Conservation (phyloP, 2,888 invertebrate genomes). For the Rapana venosa region DNA sequence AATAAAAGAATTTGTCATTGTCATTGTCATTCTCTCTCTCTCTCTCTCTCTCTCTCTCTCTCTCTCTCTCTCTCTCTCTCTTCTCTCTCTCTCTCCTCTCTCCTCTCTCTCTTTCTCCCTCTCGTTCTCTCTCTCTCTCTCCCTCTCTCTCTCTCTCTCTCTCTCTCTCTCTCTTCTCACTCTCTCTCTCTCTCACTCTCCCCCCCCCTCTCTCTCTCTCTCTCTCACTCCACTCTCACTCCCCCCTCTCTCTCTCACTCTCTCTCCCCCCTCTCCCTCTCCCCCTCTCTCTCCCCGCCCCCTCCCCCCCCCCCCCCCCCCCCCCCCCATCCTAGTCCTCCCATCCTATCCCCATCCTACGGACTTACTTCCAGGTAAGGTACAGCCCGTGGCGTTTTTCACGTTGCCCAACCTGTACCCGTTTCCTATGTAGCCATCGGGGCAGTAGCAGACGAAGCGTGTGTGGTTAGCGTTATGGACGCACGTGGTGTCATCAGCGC, state of each 20-base stretch:
- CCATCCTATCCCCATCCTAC: background rate
- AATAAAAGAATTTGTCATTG: too few relatives aligned
- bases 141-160: too few relatives aligned
- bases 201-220: background rate
- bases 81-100: too few relatives aligned
- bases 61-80: too few relatives aligned
- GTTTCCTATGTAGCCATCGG: constrained; percentile 27
- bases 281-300: background rate
- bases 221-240: background rate
- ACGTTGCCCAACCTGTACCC: constrained; percentile 36
- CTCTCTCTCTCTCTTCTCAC: too few relatives aligned
- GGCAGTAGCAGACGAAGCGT: constrained; percentile 43
- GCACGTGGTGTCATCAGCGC: constrained; percentile 33
- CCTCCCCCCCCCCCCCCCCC: background rate
- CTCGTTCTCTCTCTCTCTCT: too few relatives aligned
- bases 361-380: constrained; percentile 31
- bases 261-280: too few relatives aligned
- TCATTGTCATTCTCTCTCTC: too few relatives aligned
- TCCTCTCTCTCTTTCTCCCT: too few relatives aligned
- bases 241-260: too few relatives aligned
- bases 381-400: constrained; percentile 40
- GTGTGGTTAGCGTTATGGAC: constrained; percentile 16
- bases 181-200: background rate
- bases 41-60: too few relatives aligned
- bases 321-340: background rate